Evolutionary conservation across 2,113 vertebrate species (phyloP).

Genomic region (Erinaceus europaeus): DNA sequence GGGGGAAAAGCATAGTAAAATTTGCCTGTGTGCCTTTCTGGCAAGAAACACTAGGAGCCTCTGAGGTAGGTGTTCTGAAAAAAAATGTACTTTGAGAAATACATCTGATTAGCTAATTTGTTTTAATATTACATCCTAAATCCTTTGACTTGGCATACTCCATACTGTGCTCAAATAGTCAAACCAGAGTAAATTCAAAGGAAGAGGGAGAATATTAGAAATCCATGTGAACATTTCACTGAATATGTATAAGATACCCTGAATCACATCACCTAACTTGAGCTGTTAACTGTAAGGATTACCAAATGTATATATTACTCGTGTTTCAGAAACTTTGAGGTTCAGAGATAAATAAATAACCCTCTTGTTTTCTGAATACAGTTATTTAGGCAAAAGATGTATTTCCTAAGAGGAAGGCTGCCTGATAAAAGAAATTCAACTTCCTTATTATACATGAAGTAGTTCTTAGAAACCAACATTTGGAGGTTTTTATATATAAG

Average conservation of each 20-base stretch:
- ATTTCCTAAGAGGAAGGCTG: constrained; percentile 25
- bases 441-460: constrained; percentile 10
- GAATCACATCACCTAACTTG: neutral
- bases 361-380: constrained; percentile 3
- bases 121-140: constrained; percentile 28
- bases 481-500: constrained; percentile 53
- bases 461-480: constrained; percentile 41
- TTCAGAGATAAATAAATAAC: constrained; percentile 23
- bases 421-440: constrained; percentile 26
- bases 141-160: neutral
- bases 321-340: constrained; percentile 7
- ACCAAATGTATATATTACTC: neutral
- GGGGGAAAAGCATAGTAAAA: no score
- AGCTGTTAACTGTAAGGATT: neutral
- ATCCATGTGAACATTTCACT: neutral
- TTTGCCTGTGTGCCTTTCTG: no score
- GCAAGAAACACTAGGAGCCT: no score
- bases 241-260: neutral
- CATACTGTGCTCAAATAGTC: neutral
- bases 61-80: neutral
- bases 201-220: constrained; percentile 6
- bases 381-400: neutral
- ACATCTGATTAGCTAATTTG: neutral
- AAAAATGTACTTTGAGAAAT: neutral
- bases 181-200: constrained; percentile 28